These are phyloP conservation scores for Drosophila atripex DNA, from an alignment of 2,888 invertebrate genomes.

Conservation along the genomic window DNA sequence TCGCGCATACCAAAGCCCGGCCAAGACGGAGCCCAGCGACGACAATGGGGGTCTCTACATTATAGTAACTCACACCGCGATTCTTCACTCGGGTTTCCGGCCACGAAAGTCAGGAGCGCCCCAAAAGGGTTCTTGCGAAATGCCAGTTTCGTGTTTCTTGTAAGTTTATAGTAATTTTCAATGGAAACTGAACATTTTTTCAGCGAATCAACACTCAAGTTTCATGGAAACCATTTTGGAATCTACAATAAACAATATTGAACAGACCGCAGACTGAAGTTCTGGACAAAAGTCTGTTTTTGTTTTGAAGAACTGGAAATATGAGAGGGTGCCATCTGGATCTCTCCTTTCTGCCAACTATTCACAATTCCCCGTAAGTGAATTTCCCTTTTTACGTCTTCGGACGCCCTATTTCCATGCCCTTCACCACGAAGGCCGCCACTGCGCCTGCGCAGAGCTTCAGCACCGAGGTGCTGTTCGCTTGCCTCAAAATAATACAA, in stretches of 20 bases:
- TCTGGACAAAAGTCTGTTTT: too few relatives aligned
- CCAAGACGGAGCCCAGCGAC: constrained; percentile 24
- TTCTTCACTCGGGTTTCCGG: constrained; percentile 59
- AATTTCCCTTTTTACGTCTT: constrained; percentile 27
- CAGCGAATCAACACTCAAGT: neutral
- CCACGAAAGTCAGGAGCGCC: constrained; percentile 56
- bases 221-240: too few relatives aligned
- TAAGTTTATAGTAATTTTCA: too few relatives aligned
- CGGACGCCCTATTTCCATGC: constrained; percentile 40
- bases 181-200: too few relatives aligned
- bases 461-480: constrained; percentile 47
- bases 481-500: constrained; percentile 46
- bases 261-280: too few relatives aligned
- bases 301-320: neutral
- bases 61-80: constrained; percentile 67
- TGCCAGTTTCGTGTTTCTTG: neutral
- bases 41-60: constrained; percentile 45
- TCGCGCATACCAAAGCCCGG: constrained; percentile 69
- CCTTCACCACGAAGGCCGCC: constrained; percentile 47
- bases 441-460: constrained; percentile 35
- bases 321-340: neutral
- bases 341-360: constrained; percentile 3
- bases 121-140: constrained; percentile 11
- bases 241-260: neutral
- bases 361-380: neutral